phyloP scores from a whole-genome alignment of 2,113 vertebrate genomes.

The Thalassoma bifasciatum region DNA sequence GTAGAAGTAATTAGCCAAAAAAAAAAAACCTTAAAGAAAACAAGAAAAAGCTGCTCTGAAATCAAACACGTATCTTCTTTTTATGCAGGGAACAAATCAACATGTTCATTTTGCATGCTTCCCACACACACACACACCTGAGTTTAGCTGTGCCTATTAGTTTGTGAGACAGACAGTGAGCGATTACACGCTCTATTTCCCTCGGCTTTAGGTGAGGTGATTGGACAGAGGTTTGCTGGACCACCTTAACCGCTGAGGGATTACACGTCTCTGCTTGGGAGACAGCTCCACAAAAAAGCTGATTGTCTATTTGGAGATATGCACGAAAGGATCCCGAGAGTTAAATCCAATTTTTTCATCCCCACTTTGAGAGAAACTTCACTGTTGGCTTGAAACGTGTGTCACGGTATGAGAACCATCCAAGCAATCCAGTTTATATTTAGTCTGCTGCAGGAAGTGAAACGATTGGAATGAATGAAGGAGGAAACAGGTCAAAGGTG shows the following conservation, averaged over 20 bases:
- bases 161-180: slow-evolving; percentile 51
- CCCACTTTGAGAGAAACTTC: slow-evolving; percentile 13
- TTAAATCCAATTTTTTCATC: slow-evolving; percentile 16
- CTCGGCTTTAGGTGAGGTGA: slow-evolving; percentile 52
- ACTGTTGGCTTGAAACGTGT: slow-evolving; percentile 11
- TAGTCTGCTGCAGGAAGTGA: slow-evolving; percentile 47
- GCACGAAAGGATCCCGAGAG: neutral
- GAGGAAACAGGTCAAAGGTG: neutral
- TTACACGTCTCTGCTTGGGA: neutral
- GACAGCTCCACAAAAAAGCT: neutral
- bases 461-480: slow-evolving; percentile 35
- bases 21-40: neutral
- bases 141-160: slow-evolving; percentile 26
- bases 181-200: slow-evolving; percentile 73
- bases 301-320: neutral
- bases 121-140: neutral
- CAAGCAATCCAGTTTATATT: slow-evolving; percentile 57
- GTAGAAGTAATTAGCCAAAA: neutral
- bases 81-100: slow-evolving; percentile 40
- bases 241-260: slow-evolving; percentile 36
- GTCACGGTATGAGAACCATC: slow-evolving; percentile 59
- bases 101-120: slow-evolving; percentile 17
- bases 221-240: slow-evolving; percentile 28
- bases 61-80: slow-evolving; percentile 14
- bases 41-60: neutral